Conservation (phyloP, 2,113 vertebrate species). For the Pontoporia blainvillei region DNA sequence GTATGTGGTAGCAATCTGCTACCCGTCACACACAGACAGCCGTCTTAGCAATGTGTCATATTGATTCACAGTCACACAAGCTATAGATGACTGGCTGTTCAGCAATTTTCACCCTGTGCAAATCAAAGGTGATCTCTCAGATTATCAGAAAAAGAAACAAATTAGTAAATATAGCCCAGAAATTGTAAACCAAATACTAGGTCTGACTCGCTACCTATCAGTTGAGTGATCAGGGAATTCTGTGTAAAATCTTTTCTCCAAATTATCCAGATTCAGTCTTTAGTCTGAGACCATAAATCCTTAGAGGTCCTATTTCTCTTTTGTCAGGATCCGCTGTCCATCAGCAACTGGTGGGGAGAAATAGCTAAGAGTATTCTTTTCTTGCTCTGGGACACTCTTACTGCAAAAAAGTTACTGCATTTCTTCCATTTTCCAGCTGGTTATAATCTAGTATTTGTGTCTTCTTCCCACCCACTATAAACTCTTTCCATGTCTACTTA, state of each 20-base stretch:
- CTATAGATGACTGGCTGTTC: neutral
- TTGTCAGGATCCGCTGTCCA: neutral
- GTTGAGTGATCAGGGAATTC: neutral
- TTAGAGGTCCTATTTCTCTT: neutral
- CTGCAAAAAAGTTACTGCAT: neutral
- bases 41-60: neutral
- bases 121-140: neutral
- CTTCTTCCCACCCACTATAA: neutral
- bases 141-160: neutral
- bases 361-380: neutral
- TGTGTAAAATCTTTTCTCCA: neutral
- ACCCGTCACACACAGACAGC: neutral
- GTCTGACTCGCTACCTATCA: neutral
- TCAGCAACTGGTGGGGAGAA: neutral
- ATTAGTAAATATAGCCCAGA: neutral
- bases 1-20: neutral
- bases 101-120: neutral
- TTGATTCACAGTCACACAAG: neutral
- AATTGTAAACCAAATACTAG: neutral
- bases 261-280: neutral
- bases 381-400: neutral
- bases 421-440: neutral
- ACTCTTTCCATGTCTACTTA: neutral
- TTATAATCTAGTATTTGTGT: neutral
- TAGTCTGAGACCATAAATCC: neutral